A percentile compares a stretch with the other conserved stretches of the same genome.
Evolutionary conservation across 2,797 vertebrate species (phyloP).

Genomic region (Botia kubotai): DNA sequence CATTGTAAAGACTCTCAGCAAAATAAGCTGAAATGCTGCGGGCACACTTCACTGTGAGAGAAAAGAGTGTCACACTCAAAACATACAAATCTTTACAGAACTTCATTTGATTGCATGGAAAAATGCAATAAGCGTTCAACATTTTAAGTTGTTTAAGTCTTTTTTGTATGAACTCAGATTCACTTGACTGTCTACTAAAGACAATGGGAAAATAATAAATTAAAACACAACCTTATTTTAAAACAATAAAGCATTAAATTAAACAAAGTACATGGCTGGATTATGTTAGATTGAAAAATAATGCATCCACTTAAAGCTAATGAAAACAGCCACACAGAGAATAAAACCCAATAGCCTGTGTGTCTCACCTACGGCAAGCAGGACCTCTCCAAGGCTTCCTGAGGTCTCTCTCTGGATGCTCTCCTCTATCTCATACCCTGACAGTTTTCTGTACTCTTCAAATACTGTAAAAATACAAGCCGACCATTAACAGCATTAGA

Average conservation of each 20-base stretch:
- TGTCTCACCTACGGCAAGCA: conserved; percentile 89
- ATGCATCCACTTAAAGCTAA: background rate
- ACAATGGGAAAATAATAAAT: too few species aligned
- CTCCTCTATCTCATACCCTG: conserved; percentile 94
- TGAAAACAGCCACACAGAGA: background rate
- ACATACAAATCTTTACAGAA: background rate
- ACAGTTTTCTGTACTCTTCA: conserved; percentile 91
- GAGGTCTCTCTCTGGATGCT: conserved; percentile 93
- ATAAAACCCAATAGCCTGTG: background rate
- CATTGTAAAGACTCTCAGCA: conserved; percentile 87
- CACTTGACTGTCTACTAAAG: too few species aligned
- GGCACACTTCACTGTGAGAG: conserved; percentile 85
- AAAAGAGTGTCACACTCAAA: background rate
- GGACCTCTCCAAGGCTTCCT: conserved; percentile 82
- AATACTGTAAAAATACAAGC: conserved; percentile 82
- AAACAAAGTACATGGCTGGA: too few species aligned
- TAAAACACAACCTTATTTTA: background rate
- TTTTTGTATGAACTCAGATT: too few species aligned
- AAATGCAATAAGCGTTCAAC: too few species aligned
- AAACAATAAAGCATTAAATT: too few species aligned
- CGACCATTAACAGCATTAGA: background rate
- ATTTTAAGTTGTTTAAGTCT: too few species aligned
- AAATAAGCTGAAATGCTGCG: conserved; percentile 90
- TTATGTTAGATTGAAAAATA: background rate
- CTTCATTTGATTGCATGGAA: background rate